Evolutionary conservation across 2,797 vertebrate species (phyloP), one percentile per base, ranked within the genome.

Genomic region (Cyprinella venusta): DNA sequence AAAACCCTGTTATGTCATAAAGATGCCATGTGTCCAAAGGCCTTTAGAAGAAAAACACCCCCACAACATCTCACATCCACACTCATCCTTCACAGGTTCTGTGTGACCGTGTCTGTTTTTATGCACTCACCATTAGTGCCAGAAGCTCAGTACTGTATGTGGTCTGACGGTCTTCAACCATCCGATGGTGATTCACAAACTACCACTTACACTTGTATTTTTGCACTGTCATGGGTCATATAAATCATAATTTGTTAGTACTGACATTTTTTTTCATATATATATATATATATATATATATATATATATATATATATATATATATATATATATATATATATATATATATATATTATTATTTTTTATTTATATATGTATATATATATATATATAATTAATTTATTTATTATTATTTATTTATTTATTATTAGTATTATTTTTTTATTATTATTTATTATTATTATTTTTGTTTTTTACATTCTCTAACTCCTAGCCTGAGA

Each of bases 1-100:
- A 48, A 63, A 71, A 71, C 61, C 24, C 67, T 48, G 38, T 16
- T 36, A 24, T 72, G 79, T 38, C 54, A 50, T 33, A 9, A 24
- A 80, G 12, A 71, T 71, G 79, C 5, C 56, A 48, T 38, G 54
- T 71, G 68, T 81, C 26, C 19, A 56, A 56, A 40, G 13, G 45
- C 68, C 79, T 81, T 72, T 63, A 64, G 54, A 64, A 36, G 68
- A 72, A 72, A 80, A 61, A 42, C 12, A 48, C 18, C 67, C 65
- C 36, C 30, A 45, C n/a, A 80, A 45, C 26, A 63, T n/a, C 18
- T 63, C 69, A 63, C 38, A 24, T 64, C 26, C 24, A 81, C 38
- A 56, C 54, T 5, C 42, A 10, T 18, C 36, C 40, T 72, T 56
- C 50, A 75, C 72, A 42, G n/a, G 56, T 63, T 30, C 9, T 48